phyloP scores from a whole-genome alignment of 2,888 invertebrate species.

The Thymelicus sylvestris region DNA sequence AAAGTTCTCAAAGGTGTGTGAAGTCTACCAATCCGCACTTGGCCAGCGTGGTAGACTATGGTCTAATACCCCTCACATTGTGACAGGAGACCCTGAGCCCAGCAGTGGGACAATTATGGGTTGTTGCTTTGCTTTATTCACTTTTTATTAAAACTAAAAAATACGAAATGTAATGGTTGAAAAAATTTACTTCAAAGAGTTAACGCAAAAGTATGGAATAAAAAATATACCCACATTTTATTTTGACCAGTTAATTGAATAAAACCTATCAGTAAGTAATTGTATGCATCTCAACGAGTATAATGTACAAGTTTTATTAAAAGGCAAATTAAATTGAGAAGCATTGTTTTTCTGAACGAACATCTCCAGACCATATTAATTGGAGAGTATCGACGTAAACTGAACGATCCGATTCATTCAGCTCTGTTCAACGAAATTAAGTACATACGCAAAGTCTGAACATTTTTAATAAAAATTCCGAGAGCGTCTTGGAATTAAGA shows the following conservation, averaged over 20 bases:
- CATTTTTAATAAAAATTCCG: not conserved
- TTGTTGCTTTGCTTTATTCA: too few species aligned
- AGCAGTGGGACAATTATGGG: too few species aligned
- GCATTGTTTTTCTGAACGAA: not conserved
- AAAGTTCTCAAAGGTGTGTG: too few species aligned
- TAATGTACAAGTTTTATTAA: not conserved
- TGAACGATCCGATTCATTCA: conserved; percentile 1
- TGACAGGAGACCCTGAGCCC: too few species aligned
- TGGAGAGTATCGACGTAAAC: not conserved
- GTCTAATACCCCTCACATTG: too few species aligned
- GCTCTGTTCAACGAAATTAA: not conserved
- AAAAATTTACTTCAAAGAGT: too few species aligned
- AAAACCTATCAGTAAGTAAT: not conserved
- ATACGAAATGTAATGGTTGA: too few species aligned
- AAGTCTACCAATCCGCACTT: too few species aligned
- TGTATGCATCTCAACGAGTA: not conserved
- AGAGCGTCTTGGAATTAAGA: not conserved
- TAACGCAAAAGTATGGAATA: too few species aligned
- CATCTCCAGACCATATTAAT: not conserved
- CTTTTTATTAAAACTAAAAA: too few species aligned
- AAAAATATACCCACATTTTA: too few species aligned
- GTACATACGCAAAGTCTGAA: not conserved
- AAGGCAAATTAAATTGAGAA: not conserved
- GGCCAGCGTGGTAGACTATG: too few species aligned
- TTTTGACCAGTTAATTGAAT: not conserved